phyloP scores from a whole-genome alignment of 2,888 invertebrate species.

The Phengaris alcon region DNA sequence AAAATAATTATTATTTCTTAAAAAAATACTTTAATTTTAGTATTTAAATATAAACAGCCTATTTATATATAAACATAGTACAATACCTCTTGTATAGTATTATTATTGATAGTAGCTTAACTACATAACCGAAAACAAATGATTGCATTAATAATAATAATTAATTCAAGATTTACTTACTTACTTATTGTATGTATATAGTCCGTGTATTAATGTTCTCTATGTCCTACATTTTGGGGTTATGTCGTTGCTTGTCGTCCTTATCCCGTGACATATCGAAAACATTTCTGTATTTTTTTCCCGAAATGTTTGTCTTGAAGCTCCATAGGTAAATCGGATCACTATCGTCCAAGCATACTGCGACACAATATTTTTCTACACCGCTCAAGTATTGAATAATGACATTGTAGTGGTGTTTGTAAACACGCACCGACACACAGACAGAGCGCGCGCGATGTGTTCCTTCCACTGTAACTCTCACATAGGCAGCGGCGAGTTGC shows the following conservation, averaged over 20 bases:
- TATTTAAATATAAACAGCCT: no score
- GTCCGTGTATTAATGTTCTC: not conserved
- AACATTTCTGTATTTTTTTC: not conserved
- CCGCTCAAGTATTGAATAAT: constrained; percentile 61
- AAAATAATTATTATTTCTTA: no score
- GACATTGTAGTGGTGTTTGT: constrained; percentile 65
- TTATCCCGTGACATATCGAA: not conserved
- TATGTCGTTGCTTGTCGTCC: not conserved
- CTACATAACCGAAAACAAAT: no score
- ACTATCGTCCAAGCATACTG: constrained; percentile 39
- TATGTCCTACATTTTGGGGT: not conserved
- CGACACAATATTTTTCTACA: constrained; percentile 56
- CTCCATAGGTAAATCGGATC: not conserved
- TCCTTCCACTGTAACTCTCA: constrained; percentile 63
- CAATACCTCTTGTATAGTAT: no score
- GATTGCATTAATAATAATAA: no score
- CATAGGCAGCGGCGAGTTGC: constrained; percentile 56
- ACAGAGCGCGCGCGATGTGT: constrained; percentile 35
- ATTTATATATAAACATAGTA: no score
- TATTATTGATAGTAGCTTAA: no score
- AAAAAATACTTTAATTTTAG: no score
- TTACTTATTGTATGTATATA: not conserved
- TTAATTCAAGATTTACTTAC: not conserved
- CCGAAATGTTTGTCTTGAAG: not conserved
- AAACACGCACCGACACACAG: constrained; percentile 57